Percentiles rank a stretch among this genome's conserved stretches.
These are phyloP conservation scores for Acleris holmiana DNA, from an alignment of 2,888 invertebrate genomes.

Conservation along the genomic window DNA sequence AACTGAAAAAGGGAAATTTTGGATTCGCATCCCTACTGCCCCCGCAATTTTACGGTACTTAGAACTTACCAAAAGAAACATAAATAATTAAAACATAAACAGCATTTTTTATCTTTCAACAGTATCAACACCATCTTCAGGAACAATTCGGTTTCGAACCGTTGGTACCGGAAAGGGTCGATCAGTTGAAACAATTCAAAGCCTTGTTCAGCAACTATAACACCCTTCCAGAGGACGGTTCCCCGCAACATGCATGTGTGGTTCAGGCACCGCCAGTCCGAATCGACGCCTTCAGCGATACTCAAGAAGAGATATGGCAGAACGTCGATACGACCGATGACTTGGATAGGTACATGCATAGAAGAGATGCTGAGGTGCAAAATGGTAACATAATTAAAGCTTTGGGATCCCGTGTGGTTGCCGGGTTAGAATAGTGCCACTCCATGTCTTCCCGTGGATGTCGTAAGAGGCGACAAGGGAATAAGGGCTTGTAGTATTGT, in stretches of 20 bases:
- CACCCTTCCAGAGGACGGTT: no score
- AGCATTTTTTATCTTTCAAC: conserved; percentile 38
- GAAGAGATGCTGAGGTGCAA: neutral
- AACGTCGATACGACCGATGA: conserved; percentile 56
- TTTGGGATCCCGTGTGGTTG: no score
- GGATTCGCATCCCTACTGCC: no score
- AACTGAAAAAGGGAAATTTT: no score
- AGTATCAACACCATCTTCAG: conserved; percentile 49
- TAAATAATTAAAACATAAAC: neutral
- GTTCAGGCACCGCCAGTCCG: neutral
- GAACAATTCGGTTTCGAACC: conserved; percentile 52
- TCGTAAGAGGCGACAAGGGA: no score
- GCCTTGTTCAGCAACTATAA: neutral
- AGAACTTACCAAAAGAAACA: no score
- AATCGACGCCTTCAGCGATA: conserved; percentile 7
- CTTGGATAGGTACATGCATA: conserved; percentile 48
- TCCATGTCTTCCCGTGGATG: no score
- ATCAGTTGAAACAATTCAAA: neutral
- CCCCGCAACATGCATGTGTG: no score
- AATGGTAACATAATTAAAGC: conserved; percentile 1
- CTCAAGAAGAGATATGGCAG: conserved; percentile 54
- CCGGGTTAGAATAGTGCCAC: no score
- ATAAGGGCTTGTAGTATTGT: no score
- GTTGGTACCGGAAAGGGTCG: conserved; percentile 17
- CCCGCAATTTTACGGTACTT: no score